Conservation (phyloP, 1,140 invertebrate species). For the Leguminivora glycinivorella region DNA sequence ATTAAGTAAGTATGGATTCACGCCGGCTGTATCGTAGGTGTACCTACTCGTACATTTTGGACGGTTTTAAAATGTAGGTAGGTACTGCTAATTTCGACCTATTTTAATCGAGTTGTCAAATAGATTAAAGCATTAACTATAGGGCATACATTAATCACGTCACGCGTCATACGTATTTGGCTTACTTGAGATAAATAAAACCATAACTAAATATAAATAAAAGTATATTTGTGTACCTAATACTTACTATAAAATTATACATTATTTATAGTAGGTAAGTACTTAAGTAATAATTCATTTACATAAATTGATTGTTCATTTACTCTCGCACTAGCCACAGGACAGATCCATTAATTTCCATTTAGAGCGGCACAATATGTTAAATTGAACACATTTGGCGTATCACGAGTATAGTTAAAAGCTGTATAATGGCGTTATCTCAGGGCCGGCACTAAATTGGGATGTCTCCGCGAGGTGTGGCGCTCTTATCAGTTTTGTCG, state of each 20-base stretch:
- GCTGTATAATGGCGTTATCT: conserved; percentile 78
- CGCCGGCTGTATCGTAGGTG: no score
- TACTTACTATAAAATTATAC: not conserved
- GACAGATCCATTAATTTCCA: conserved; percentile 51
- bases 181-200: no score
- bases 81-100: no score
- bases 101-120: no score
- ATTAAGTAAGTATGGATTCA: no score
- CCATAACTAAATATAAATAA: not conserved
- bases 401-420: conserved; percentile 77
- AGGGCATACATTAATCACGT: no score
- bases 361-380: conserved; percentile 63
- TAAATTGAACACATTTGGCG: conserved; percentile 76
- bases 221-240: not conserved
- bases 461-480: conserved; percentile 71
- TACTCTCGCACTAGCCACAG: conserved; percentile 33
- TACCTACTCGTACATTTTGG: no score
- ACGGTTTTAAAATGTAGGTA: no score
- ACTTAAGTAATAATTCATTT: not conserved
- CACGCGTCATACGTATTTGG: no score
- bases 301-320: conserved; percentile 13
- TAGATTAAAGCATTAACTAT: no score
- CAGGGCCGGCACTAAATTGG: conserved; percentile 74
- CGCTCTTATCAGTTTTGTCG: conserved; percentile 75
- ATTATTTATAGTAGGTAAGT: not conserved